Conservation (phyloP, 1,140 invertebrate genomes). For the Himalopsyche phryganea region DNA sequence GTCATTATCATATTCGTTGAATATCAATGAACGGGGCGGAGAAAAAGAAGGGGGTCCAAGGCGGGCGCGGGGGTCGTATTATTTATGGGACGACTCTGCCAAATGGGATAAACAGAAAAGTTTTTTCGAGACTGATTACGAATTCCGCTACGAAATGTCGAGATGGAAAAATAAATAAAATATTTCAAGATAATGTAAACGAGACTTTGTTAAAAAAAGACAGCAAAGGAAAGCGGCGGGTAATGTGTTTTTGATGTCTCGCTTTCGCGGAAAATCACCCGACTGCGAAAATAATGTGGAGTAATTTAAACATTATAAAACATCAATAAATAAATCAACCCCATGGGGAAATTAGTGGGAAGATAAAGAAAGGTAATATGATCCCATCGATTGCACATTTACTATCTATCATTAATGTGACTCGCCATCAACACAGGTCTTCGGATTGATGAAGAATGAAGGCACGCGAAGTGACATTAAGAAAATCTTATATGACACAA, state of each 20-base stretch:
- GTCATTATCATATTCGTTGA: constrained; percentile 36
- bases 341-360: too few species aligned
- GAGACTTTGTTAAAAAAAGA: constrained; percentile 12
- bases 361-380: too few species aligned
- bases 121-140: constrained; percentile 28
- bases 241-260: constrained; percentile 13
- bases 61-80: constrained; percentile 13
- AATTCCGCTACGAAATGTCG: constrained; percentile 22
- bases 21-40: constrained; percentile 32
- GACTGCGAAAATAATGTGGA: background rate
- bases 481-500: too few species aligned
- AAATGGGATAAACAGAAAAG: constrained; percentile 35
- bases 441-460: too few species aligned
- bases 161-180: constrained; percentile 3
- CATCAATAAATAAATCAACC: too few species aligned
- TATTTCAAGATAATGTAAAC: constrained; percentile 9
- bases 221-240: background rate
- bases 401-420: too few species aligned
- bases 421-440: too few species aligned
- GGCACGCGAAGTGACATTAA: too few species aligned
- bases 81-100: constrained; percentile 32
- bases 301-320: too few species aligned
- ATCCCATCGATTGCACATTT: too few species aligned
- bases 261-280: background rate
- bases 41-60: background rate